These are phyloP conservation scores for Bombus turneri DNA, from an alignment of 1,140 invertebrate genomes.

Conservation along the genomic window DNA sequence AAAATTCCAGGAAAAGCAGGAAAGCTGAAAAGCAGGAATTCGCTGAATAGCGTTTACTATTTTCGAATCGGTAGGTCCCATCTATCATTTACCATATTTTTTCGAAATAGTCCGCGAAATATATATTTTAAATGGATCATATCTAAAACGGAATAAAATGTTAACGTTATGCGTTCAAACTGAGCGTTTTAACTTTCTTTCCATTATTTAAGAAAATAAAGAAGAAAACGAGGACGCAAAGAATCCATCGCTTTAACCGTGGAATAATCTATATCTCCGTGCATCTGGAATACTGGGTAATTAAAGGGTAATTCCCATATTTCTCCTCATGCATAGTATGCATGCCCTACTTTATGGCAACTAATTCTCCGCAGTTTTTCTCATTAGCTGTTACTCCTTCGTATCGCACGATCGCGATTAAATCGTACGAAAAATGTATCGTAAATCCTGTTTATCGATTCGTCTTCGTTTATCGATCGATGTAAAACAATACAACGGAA, in stretches of 20 bases:
- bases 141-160: no score
- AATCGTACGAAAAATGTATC: not conserved
- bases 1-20: conserved; percentile 21
- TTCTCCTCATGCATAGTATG: not conserved
- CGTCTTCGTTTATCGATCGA: no score
- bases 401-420: conserved; percentile 18
- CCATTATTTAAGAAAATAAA: not conserved
- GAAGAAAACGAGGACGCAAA: not conserved
- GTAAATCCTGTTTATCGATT: no score
- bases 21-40: no score
- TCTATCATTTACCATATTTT: no score
- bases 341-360: not conserved
- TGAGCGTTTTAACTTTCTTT: no score
- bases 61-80: accelerated
- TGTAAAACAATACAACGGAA: not conserved
- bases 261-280: not conserved
- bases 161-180: not conserved
- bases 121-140: no score
- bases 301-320: not conserved
- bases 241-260: not conserved
- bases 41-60: no score
- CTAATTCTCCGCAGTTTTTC: not conserved
- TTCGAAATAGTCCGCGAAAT: no score
- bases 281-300: conserved; percentile 4
- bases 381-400: not conserved